A percentile compares a stretch with the other conserved stretches of the same genome.
These are phyloP conservation scores for Sinosuthora webbiana DNA, from an alignment of 2,113 vertebrate species.

Conservation along the genomic window DNA sequence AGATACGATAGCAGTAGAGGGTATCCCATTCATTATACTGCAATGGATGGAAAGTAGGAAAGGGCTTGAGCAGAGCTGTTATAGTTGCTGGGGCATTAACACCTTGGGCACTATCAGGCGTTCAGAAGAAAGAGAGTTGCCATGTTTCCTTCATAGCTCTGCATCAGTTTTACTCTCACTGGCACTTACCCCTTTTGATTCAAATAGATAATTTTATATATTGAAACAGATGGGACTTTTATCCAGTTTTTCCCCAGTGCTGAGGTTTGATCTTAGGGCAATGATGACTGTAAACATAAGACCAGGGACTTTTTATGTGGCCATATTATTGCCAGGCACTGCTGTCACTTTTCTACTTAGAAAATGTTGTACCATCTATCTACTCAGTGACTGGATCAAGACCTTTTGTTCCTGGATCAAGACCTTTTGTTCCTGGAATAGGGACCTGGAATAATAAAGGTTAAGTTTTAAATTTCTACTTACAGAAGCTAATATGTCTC, in stretches of 20 bases:
- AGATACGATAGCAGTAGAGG: no score
- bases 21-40: neutral
- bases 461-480: constrained; percentile 31
- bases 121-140: neutral
- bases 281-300: constrained; percentile 73
- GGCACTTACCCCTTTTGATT: constrained; percentile 67
- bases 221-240: constrained; percentile 74
- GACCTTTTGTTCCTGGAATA: constrained; percentile 74
- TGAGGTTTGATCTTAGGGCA: constrained; percentile 80
- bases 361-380: constrained; percentile 74
- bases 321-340: constrained; percentile 74
- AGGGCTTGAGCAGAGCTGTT: neutral
- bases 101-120: neutral
- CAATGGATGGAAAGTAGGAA: neutral
- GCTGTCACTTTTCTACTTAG: constrained; percentile 80
- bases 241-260: constrained; percentile 78
- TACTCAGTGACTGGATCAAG: constrained; percentile 74
- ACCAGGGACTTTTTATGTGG: constrained; percentile 76
- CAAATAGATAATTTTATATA: constrained; percentile 74
- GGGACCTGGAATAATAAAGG: constrained; percentile 58
- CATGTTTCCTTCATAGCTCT: neutral
- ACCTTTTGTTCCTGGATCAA: constrained; percentile 76
- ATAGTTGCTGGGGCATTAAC: neutral
- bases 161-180: neutral
- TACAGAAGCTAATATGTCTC: neutral